Evolutionary conservation across 2,888 invertebrate genomes (phyloP).

Genomic region (Hypercompe scribonia): DNA sequence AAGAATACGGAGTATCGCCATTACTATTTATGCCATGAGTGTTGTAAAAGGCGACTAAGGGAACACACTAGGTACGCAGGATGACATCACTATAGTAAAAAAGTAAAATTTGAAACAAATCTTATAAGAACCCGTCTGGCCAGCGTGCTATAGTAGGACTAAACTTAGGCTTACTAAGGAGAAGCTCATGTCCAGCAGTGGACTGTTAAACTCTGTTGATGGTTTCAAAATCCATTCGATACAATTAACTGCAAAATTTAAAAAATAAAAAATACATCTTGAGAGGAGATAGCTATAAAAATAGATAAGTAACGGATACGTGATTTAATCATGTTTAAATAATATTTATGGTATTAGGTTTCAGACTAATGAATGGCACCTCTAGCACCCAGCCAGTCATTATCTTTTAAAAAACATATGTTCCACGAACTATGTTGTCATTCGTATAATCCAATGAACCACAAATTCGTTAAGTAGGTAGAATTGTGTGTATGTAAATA

Average conservation of each 20-base stretch:
- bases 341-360: background rate
- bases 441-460: slow-evolving; percentile 28
- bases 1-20: no score
- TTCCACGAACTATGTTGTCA: slow-evolving; percentile 17
- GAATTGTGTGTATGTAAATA: slow-evolving; percentile 19
- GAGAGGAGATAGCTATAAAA: background rate
- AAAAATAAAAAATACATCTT: background rate
- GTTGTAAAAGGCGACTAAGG: no score
- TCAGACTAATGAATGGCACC: slow-evolving; percentile 2
- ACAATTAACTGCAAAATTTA: background rate
- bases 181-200: no score
- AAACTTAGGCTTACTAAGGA: no score
- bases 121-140: no score
- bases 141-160: no score
- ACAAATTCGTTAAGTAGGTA: slow-evolving; percentile 11
- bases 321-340: background rate
- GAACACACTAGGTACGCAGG: no score
- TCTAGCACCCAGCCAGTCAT: background rate
- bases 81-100: no score
- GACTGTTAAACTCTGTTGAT: no score
- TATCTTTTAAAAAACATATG: background rate
- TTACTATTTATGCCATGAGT: no score
- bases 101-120: no score
- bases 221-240: background rate
- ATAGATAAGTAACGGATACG: background rate